These are phyloP conservation scores for Lepidochrysops patricia DNA, from an alignment of 2,888 invertebrate species.

Conservation along the genomic window DNA sequence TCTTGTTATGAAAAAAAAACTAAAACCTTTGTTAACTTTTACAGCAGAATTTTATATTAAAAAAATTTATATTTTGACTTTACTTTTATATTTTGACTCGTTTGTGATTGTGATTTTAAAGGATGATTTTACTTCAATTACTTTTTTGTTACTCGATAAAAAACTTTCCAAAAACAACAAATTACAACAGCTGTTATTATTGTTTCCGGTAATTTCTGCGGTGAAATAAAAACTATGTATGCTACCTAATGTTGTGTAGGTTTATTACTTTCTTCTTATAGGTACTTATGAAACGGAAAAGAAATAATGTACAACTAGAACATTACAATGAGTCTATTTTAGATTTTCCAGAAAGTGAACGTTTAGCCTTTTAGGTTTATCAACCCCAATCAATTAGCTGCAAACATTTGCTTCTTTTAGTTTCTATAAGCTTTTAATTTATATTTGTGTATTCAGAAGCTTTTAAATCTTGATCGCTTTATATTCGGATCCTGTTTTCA, in stretches of 20 bases:
- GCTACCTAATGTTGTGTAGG: not conserved
- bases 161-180: not conserved
- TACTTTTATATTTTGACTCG: too few species aligned
- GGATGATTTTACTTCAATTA: not conserved
- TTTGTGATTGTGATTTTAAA: too few species aligned
- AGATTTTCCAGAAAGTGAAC: too few species aligned
- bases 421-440: too few species aligned
- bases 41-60: not conserved
- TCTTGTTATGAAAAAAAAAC: not conserved
- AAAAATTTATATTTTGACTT: too few species aligned
- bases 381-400: not conserved
- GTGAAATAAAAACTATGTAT: not conserved
- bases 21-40: too few species aligned
- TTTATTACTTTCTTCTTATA: not conserved
- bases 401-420: too few species aligned
- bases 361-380: too few species aligned
- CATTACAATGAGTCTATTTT: too few species aligned
- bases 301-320: too few species aligned
- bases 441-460: not conserved
- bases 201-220: not conserved
- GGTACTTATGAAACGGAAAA: too few species aligned
- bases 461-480: constrained; percentile 13
- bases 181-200: not conserved
- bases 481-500: constrained; percentile 29
- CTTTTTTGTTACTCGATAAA: not conserved